phyloP scores from a whole-genome alignment of 2,888 invertebrate species.

The Cheilosia scutellata region DNA sequence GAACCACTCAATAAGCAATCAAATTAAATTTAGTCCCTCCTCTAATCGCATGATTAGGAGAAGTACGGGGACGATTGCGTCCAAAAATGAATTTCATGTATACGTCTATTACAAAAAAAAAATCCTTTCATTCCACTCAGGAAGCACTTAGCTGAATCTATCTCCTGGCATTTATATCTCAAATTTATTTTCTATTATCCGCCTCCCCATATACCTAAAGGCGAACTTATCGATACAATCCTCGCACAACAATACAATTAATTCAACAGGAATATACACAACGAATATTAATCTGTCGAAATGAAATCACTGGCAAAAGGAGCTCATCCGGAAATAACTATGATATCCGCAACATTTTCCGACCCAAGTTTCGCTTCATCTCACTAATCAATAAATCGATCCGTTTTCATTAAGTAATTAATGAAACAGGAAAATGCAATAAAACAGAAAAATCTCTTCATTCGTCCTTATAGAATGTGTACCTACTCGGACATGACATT shows the following conservation, averaged over 20 bases:
- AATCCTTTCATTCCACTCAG: conserved; percentile 13
- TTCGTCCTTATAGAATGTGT: neutral
- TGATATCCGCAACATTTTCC: neutral
- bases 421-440: conserved; percentile 24
- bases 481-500: neutral
- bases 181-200: conserved; percentile 37
- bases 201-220: neutral
- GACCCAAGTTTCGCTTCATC: neutral
- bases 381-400: conserved; percentile 29
- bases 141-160: conserved; percentile 48
- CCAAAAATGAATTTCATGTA: conserved; percentile 39
- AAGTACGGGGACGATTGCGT: neutral
- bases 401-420: conserved; percentile 66
- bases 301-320: conserved; percentile 26
- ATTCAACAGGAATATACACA: conserved; percentile 40
- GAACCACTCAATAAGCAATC: conserved; percentile 41
- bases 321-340: neutral
- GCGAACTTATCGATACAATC: conserved; percentile 30
- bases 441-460: conserved; percentile 15
- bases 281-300: conserved; percentile 25
- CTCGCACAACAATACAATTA: conserved; percentile 36
- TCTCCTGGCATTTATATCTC: conserved; percentile 39
- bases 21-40: conserved; percentile 46
- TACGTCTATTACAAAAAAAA: neutral
- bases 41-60: neutral